A percentile compares a stretch with the other conserved stretches of the same genome.
These are phyloP conservation scores for Saiga tatarica DNA, from an alignment of 2,113 vertebrate genomes.

Conservation along the genomic window DNA sequence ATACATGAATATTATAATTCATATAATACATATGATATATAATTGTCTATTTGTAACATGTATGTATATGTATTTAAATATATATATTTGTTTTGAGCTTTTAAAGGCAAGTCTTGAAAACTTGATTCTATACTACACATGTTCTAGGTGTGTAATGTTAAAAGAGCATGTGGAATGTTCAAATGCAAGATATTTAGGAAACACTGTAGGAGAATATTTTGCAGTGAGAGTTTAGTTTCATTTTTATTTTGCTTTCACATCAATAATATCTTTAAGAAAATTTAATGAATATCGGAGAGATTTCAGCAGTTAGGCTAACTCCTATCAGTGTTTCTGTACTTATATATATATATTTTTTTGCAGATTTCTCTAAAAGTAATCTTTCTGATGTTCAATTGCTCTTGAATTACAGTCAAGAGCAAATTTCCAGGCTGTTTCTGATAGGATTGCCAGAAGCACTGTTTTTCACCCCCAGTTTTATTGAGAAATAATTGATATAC, in stretches of 20 bases:
- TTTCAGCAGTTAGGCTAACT: not conserved
- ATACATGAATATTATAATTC: not conserved
- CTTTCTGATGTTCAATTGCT: not conserved
- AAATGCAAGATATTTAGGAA: not conserved
- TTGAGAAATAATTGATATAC: not conserved
- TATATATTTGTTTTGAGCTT: not conserved
- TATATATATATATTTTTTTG: too few species aligned
- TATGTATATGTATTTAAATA: not conserved
- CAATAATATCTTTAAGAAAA: not conserved
- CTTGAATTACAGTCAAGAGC: not conserved
- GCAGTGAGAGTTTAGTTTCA: not conserved
- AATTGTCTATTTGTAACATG: not conserved
- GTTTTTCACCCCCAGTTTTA: not conserved
- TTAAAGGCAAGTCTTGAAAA: conserved; percentile 40
- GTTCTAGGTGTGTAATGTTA: not conserved
- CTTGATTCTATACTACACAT: not conserved
- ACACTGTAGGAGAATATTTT: not conserved
- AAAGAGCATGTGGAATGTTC: not conserved
- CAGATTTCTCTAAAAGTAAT: not conserved
- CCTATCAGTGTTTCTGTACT: not conserved
- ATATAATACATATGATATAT: not conserved
- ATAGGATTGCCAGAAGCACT: not conserved
- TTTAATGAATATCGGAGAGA: not conserved
- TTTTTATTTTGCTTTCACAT: not conserved
- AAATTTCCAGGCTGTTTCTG: not conserved